Evolutionary conservation across 2,113 vertebrate genomes (phyloP), one percentile per base, ranked within the genome.

Genomic region (Brachypodius melanocephalos): DNA sequence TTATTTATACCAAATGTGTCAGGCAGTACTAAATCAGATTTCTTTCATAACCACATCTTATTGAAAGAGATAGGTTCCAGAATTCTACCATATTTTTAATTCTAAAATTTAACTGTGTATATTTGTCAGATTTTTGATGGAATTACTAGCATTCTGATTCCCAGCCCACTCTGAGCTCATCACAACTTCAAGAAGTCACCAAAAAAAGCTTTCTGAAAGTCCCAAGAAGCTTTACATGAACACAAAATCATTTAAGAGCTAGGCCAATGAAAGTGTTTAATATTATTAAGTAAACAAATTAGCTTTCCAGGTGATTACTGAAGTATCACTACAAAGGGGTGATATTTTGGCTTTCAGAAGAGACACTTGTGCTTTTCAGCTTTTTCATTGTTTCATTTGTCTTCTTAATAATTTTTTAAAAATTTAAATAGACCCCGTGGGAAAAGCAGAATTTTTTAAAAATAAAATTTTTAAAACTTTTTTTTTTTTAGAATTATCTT

Each of bases 41-140:
- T 83, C 29, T 28, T 34, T 72, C 13, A 73, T 21, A 52, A 84
- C 3, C 12, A 29, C 67, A 32, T 38, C 4, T 51, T 59, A 71
- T 38, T 69, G 46, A 78, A 81, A 80, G 9, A 43, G 3, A 34
- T 2, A 25, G 5, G 20, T 63, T 61, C 34, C 11, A 34, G 14
- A 79, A 65, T 45, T 83, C 42, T 40, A 20, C 9, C 1, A 3
- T 8, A 13, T 11, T 31, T 14, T 31, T 49, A 7, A n/a, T 21
- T 32, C 8, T 2, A 3, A 52, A 74, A 42, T 54, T 3, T 67
- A 54, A 21, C 2, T 2, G 25, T 5, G 4, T 29, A 28, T 2
- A 12, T 72, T 74, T 90, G 7, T 57, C 19, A 69, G 12, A 45
- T 72, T 76, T 82, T 72, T 57, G 5, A 20, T 32, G 6, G 25